A percentile compares a stretch with the other conserved stretches of the same genome.
These are phyloP conservation scores for Hydrotaea cyrtoneurina DNA, from an alignment of 2,888 invertebrate species.

Conservation along the genomic window DNA sequence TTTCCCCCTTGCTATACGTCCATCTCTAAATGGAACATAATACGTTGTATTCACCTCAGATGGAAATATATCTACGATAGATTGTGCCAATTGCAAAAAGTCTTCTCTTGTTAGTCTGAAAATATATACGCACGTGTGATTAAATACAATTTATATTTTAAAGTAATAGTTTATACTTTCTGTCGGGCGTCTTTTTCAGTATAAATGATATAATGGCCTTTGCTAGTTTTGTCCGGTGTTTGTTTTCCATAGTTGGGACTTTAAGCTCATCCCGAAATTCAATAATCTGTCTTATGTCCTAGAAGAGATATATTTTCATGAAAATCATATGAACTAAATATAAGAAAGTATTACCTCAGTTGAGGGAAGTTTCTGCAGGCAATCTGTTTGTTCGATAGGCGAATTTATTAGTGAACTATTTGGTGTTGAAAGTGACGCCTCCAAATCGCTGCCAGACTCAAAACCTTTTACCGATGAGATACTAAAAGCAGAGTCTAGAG, in stretches of 20 bases:
- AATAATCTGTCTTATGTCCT: constrained; percentile 41
- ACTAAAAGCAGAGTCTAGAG: too few species aligned
- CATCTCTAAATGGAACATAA: constrained; percentile 53
- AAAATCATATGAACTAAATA: too few species aligned
- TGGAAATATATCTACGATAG: constrained; percentile 48
- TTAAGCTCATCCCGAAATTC: constrained; percentile 18
- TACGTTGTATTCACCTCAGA: constrained; percentile 56
- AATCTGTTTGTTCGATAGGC: too few species aligned
- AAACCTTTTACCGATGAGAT: too few species aligned
- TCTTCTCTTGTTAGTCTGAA: constrained; percentile 49
- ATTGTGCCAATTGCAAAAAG: constrained; percentile 47
- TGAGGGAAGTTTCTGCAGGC: too few species aligned
- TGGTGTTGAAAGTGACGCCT: too few species aligned
- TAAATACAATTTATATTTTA: neutral
- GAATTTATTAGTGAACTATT: too few species aligned
- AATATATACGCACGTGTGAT: neutral
- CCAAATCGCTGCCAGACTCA: too few species aligned
- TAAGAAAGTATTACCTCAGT: too few species aligned
- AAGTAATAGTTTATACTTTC: constrained; percentile 30
- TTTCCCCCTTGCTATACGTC: constrained; percentile 54
- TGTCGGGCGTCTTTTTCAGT: constrained; percentile 34
- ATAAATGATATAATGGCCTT: constrained; percentile 47
- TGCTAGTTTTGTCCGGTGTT: constrained; percentile 50
- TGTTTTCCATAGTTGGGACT: constrained; percentile 39
- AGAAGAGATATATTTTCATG: too few species aligned